Percentiles rank a stretch among this genome's conserved stretches.
phyloP scores from a whole-genome alignment of 2,888 invertebrate genomes.

The Strigamia crassipes region DNA sequence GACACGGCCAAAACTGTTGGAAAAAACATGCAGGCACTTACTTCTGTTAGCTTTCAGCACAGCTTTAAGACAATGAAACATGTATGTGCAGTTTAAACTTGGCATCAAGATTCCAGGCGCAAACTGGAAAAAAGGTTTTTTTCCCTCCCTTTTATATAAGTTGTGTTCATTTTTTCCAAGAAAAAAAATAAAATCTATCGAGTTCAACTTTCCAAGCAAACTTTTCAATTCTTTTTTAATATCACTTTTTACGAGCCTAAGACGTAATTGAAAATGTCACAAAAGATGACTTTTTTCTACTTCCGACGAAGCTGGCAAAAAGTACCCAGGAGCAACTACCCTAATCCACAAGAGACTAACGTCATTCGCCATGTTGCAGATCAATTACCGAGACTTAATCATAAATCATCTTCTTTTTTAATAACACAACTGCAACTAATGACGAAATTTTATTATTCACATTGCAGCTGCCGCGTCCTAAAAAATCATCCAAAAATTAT shows the following conservation, averaged over 20 bases:
- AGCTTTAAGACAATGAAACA: no score
- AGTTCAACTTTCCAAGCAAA: background rate
- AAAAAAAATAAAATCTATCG: background rate
- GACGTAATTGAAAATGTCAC: conserved; percentile 32
- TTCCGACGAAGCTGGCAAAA: background rate
- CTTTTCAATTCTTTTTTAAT: background rate
- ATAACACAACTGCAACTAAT: background rate
- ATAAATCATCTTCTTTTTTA: background rate
- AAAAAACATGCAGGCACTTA: no score
- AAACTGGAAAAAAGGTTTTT: background rate
- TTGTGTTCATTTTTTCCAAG: background rate
- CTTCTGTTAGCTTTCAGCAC: no score
- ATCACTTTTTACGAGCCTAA: background rate
- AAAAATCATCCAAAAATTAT: no score
- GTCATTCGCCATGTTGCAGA: conserved; percentile 7
- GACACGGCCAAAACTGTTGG: no score
- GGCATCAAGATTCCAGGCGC: no score
- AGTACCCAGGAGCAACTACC: background rate
- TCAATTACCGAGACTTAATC: conserved; percentile 12
- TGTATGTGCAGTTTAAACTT: no score
- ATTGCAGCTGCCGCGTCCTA: no score
- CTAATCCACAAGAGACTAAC: background rate
- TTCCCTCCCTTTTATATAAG: background rate
- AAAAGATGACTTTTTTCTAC: conserved; percentile 13
- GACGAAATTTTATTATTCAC: background rate